Base-by-base conservation (phyloP, 2,888 invertebrate species). In the Dryobotodes eremita region DNA sequence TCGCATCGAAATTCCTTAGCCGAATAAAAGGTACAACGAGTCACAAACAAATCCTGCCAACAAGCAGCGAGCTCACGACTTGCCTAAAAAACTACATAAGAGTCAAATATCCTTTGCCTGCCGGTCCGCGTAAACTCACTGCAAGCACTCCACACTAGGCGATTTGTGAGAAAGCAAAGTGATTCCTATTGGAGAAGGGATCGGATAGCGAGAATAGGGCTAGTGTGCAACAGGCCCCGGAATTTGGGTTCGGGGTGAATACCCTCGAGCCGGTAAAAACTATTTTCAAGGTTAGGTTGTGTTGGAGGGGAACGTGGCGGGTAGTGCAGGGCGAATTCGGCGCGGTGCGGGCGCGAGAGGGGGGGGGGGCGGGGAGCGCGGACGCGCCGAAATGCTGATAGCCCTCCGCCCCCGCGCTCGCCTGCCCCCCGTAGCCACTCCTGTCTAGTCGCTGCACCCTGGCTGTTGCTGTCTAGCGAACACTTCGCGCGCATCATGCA, bases 221-320 rank as follows among this genome's bases (percentile, higher is more conserved):
- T 90, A 91, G 96, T 96, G 96, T 96, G 95, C 90, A 92, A 89
- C 94, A 91, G 91, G 92, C 93, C 93, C 92, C 92, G 95, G 96
- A 96, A 96, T 97, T 96, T 92, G 96, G 96, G 95, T 95, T 95
- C 94, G 96, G 96, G 97, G 97, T 97, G 96, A 97, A 97, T 97
- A 97, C 97, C 97, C 97, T 97, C 96, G 89, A 90, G 95, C 93
- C 95, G 94, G 96, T 97, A 96, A 96, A 96, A 97, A 97, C 97
- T 96, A 96, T 96, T 96, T 97, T 97, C 97, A 97, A 97, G 97
- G 97, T 96, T 97, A 96, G 95, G 92, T 92, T 91, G 92, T 90
- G 92, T 91, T 94, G 94, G 96, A 96, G 95, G 96, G 96, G 96
- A 96, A 93, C 95, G 94, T 94, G 92, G 93, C 95, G 94, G 93